Conservation (phyloP, 2,888 invertebrate species). For the Ichneumon xanthorius region DNA sequence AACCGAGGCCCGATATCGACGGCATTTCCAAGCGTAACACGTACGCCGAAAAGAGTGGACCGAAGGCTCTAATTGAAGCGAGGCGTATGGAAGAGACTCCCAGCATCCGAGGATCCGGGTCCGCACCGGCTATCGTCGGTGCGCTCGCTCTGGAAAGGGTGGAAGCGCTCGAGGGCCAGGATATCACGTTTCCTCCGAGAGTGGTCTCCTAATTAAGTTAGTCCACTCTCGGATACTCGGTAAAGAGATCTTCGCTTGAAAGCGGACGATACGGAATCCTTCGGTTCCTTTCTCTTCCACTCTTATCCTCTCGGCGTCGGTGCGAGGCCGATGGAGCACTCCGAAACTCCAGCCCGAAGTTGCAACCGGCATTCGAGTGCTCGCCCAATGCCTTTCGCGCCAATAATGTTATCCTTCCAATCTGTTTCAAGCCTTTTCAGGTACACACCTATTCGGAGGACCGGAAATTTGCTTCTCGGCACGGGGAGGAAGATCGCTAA, state of each 20-base stretch:
- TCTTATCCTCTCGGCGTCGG: background rate
- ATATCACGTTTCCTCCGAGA: conserved; percentile 73
- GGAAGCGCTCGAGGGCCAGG: conserved; percentile 62
- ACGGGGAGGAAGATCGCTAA: conserved; percentile 17
- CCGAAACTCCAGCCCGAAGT: conserved; percentile 42
- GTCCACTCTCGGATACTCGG: conserved; percentile 71
- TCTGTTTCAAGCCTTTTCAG: conserved; percentile 55
- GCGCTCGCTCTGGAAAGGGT: conserved; percentile 43
- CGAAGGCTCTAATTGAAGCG: conserved; percentile 67
- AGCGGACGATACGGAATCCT: conserved; percentile 67
- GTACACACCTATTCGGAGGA: conserved; percentile 27
- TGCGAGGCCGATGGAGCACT: background rate
- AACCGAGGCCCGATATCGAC: conserved; percentile 47
- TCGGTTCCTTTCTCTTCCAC: conserved; percentile 64
- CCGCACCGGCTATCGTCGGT: conserved; percentile 41
- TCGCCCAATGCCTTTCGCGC: conserved; percentile 40
- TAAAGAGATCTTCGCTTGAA: conserved; percentile 69
- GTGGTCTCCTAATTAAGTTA: conserved; percentile 76
- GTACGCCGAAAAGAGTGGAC: conserved; percentile 57
- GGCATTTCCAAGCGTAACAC: conserved; percentile 65
- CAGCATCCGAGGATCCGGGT: conserved; percentile 23
- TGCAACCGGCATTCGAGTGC: conserved; percentile 44
- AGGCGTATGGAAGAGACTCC: conserved; percentile 42
- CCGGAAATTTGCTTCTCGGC: conserved; percentile 38
- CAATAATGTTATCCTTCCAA: conserved; percentile 63